Base-by-base conservation (phyloP, 2,888 invertebrate species). In the Caenorhabditis sinica region DNA sequence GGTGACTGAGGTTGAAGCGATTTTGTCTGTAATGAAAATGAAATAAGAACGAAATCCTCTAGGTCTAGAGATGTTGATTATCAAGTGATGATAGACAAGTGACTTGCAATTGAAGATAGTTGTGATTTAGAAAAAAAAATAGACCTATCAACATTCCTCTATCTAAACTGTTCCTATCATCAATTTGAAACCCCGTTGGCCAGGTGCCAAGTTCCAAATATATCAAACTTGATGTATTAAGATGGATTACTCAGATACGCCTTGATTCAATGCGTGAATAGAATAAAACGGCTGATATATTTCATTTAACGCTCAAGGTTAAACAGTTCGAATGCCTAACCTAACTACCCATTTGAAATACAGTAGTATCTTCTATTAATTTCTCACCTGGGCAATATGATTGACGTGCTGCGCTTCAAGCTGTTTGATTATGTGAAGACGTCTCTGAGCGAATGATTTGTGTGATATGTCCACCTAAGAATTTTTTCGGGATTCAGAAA, bases 371-470 rank as follows among this genome's bases (percentile, higher is more conserved):
- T 30, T 28, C 28, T 15, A 28, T 17, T 40, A 20, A 13, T 11
- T 15, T 63, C 71, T 68, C 63, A 86, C 86, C 83, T 86, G 86
- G 65, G 77, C 82, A 51, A 85, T 73, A 60, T 85, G 85, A 69
- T 75, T 82, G 56, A 74, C 74, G 80, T 82, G 87, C 53, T 88
- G 87, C 28, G 86, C 86, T 75, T 89, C 88, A 53, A 89, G 82
- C 76, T 89, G 87, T 81, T 88, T 88, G 71, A 89, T 86, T 40
- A 89, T 89, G 33, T 87, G 87, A 17, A 87, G 85, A 68, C 89
- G 86, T 61, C 88, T 56, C 60, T 87, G 83, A n/a, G 89, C 89
- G 68, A 89, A 89, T 36, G 88, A 83, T 72, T 86, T 81, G 74
- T 88, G 86, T 33, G 86, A 87, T 56, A 88, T 87, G 80, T 87